phyloP scores from a whole-genome alignment of 2,113 vertebrate species.

The Leptosomus discolor region DNA sequence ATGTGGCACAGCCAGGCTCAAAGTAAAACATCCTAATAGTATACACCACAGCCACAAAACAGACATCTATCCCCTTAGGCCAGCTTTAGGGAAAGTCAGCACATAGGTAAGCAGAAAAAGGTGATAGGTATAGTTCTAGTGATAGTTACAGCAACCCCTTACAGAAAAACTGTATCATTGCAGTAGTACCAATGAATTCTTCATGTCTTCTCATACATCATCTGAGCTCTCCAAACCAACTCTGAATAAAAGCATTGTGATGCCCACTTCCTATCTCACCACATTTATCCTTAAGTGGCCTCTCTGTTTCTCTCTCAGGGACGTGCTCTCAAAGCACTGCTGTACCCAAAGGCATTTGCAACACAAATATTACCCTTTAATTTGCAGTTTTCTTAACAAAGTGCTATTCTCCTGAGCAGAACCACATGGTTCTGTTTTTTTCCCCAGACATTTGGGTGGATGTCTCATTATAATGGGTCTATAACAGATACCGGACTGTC shows the following conservation, averaged over 20 bases:
- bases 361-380: background rate
- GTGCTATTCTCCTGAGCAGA: background rate
- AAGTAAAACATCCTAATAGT: background rate
- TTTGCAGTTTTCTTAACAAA: background rate
- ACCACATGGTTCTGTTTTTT: background rate
- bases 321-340: background rate
- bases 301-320: background rate
- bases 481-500: background rate
- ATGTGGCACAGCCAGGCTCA: background rate
- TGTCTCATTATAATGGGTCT: background rate
- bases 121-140: background rate
- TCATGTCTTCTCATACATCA: background rate
- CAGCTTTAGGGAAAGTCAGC: background rate
- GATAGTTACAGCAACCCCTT: background rate
- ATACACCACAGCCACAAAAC: background rate
- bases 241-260: background rate
- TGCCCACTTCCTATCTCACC: background rate
- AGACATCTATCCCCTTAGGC: background rate
- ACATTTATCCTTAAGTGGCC: background rate
- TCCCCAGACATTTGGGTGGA: background rate
- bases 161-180: background rate
- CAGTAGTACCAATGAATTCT: background rate
- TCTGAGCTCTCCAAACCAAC: background rate
- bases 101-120: background rate
- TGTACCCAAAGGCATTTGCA: background rate